A percentile compares a stretch with the other conserved stretches of the same genome.
Conservation (phyloP, 2,888 invertebrate species). For the Parelbella ahira region DNA sequence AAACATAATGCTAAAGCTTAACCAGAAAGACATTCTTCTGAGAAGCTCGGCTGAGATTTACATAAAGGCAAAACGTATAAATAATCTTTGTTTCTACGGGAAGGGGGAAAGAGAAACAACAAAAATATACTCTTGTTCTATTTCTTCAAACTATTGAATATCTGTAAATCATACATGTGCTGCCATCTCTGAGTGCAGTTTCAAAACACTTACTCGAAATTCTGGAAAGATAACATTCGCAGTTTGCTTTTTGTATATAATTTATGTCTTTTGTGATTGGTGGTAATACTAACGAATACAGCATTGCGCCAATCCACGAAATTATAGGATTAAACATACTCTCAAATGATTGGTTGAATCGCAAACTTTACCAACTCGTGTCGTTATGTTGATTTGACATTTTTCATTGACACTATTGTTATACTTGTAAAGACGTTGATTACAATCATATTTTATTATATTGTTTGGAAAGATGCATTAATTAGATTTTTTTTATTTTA, state of each 20-base stretch:
- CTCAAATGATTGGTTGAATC: constrained; percentile 29
- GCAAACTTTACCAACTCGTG: constrained; percentile 26
- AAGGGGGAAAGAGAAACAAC: constrained; percentile 60
- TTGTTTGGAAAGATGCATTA: too few relatives aligned
- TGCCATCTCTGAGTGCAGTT: constrained; percentile 53
- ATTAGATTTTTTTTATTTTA: too few relatives aligned
- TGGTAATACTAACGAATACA: constrained; percentile 24
- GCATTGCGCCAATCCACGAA: constrained; percentile 5
- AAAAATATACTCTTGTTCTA: constrained; percentile 37
- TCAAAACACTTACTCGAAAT: constrained; percentile 1
- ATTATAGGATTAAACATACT: constrained; percentile 1
- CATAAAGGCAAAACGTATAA: constrained; percentile 26
- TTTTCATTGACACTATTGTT: constrained; percentile 22
- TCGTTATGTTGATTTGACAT: constrained; percentile 23
- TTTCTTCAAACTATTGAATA: constrained; percentile 51
- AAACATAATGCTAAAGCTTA: constrained; percentile 24
- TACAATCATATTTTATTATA: not conserved
- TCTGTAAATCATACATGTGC: constrained; percentile 47
- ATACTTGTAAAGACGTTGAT: constrained; percentile 48
- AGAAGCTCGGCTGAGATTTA: constrained; percentile 8
- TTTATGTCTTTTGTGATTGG: constrained; percentile 27
- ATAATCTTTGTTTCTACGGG: constrained; percentile 35
- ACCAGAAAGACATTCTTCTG: constrained; percentile 25
- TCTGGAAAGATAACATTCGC: not conserved
- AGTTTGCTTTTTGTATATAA: constrained; percentile 3